phyloP scores from a whole-genome alignment of 2,113 vertebrate genomes.

The Malurus alboscapulatus region DNA sequence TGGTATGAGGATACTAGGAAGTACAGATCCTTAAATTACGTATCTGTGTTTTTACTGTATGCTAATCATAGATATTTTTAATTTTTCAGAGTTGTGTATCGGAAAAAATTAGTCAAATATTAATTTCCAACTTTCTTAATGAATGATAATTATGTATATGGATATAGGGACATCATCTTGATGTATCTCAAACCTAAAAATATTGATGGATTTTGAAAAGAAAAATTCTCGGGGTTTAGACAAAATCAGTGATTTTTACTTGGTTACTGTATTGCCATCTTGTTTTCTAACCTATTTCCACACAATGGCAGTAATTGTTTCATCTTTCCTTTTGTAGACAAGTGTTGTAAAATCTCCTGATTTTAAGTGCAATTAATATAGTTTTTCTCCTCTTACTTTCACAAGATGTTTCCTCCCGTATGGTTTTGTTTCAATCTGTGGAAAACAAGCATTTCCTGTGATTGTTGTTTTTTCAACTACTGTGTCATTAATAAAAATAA shows the following conservation, averaged over 20 bases:
- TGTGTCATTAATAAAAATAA: not conserved
- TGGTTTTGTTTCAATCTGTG: not conserved
- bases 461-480: not conserved
- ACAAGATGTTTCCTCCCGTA: conserved; percentile 2
- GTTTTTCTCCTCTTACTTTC: not conserved
- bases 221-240: not conserved
- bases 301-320: not conserved
- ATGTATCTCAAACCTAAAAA: not conserved
- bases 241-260: not conserved
- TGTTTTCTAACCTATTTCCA: not conserved
- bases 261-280: not conserved
- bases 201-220: not conserved
- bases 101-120: not conserved
- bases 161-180: not conserved
- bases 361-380: not conserved
- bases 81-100: not conserved
- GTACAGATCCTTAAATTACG: not conserved
- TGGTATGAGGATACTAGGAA: not conserved
- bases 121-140: not conserved
- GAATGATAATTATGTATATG: not conserved
- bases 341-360: not conserved
- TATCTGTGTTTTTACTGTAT: not conserved
- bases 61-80: not conserved
- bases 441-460: not conserved
- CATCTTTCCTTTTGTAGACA: not conserved